Evolutionary conservation across 1,140 invertebrate genomes (phyloP).

Genomic region (Rhagoletis pomonella): DNA sequence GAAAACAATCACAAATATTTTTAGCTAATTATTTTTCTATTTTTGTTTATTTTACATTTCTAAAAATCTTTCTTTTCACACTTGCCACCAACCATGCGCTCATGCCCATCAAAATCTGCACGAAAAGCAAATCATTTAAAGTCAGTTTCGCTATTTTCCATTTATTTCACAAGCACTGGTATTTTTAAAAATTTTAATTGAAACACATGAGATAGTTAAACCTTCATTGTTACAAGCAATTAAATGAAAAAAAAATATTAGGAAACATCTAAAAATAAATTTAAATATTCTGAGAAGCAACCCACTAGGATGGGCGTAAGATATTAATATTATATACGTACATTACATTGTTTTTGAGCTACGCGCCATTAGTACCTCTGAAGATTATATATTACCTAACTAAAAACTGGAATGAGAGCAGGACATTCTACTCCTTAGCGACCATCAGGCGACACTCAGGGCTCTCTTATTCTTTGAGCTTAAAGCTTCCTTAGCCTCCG

Average conservation of each 20-base stretch:
- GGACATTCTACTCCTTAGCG: no score
- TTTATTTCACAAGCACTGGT: not conserved
- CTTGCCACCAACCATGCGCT: not conserved
- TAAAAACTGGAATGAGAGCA: no score
- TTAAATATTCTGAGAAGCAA: not conserved
- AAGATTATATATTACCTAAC: no score
- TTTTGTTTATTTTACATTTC: not conserved
- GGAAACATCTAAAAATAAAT: not conserved
- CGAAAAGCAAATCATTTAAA: not conserved
- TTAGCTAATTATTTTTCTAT: not conserved
- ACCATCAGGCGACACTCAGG: no score
- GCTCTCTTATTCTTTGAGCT: no score
- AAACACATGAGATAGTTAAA: not conserved
- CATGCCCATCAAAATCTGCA: not conserved
- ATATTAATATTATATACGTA: no score
- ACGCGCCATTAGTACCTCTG: no score
- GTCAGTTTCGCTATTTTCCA: not conserved
- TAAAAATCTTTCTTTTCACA: not conserved
- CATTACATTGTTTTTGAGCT: no score
- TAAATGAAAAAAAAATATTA: not conserved
- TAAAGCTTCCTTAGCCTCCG: no score
- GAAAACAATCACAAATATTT: not conserved
- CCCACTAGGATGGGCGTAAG: not conserved
- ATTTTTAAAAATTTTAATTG: not conserved
- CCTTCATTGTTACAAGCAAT: slow-evolving; percentile 8